These are phyloP conservation scores for Argya squamiceps DNA, from an alignment of 2,797 vertebrate species.

Conservation along the genomic window DNA sequence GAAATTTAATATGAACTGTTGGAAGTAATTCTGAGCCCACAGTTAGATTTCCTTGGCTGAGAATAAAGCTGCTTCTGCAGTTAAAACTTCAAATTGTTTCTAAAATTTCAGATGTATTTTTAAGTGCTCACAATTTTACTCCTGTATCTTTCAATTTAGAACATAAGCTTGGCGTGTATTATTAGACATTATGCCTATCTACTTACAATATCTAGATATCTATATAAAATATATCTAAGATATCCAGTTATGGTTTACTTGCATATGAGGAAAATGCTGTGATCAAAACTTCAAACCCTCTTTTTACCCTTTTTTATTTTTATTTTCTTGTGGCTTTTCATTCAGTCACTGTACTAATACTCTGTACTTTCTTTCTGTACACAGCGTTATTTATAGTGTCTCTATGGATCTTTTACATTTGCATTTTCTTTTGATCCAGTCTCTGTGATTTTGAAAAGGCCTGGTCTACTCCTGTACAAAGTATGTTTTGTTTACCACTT, in stretches of 20 bases:
- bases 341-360: not conserved
- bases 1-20: not conserved
- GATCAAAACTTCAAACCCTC: not conserved
- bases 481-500: not conserved
- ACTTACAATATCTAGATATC: not conserved
- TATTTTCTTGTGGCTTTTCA: not conserved
- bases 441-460: not conserved
- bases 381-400: fast-evolving
- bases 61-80: not conserved
- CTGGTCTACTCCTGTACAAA: not conserved
- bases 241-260: not conserved
- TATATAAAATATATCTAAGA: not conserved
- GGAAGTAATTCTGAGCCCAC: not conserved
- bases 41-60: not conserved
- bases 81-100: not conserved
- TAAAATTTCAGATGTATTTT: not conserved
- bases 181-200: not conserved
- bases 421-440: not conserved
- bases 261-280: not conserved
- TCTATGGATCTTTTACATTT: not conserved
- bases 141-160: not conserved
- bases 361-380: not conserved
- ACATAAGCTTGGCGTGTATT: not conserved
- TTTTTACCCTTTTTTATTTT: not conserved
- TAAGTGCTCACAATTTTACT: not conserved